phyloP scores from a whole-genome alignment of 1,140 invertebrate genomes.

The Ditylenchus dipsaci region DNA sequence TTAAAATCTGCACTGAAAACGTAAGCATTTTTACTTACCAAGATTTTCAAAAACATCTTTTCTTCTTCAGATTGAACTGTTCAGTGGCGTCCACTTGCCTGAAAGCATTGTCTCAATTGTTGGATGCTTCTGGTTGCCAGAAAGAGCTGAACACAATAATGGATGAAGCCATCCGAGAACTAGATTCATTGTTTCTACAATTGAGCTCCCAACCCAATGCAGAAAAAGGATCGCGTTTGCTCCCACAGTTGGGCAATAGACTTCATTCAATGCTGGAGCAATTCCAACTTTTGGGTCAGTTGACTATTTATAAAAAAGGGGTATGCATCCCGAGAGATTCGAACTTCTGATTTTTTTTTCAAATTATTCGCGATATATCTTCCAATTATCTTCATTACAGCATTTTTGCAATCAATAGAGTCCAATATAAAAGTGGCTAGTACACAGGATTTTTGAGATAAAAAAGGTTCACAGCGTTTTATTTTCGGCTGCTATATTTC shows the following conservation, averaged over 20 bases:
- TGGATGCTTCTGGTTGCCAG: constrained; percentile 28
- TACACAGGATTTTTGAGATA: too few species aligned
- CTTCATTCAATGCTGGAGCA: constrained; percentile 51
- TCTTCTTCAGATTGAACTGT: constrained; percentile 9
- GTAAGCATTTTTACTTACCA: too few species aligned
- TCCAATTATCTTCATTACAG: too few species aligned
- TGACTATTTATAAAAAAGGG: background rate
- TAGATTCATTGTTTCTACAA: constrained; percentile 47
- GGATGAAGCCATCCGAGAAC: constrained; percentile 34
- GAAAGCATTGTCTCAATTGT: constrained; percentile 14
- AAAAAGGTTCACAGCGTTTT: too few species aligned
- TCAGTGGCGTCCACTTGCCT: background rate
- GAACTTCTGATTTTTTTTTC: too few species aligned
- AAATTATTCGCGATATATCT: too few species aligned
- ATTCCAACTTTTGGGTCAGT: constrained; percentile 47
- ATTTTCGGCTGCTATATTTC: too few species aligned
- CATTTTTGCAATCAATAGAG: too few species aligned
- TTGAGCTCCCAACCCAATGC: constrained; percentile 20
- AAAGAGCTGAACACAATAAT: constrained; percentile 42
- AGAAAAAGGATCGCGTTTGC: constrained; percentile 26
- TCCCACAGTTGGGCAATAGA: constrained; percentile 31
- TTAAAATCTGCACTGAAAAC: constrained; percentile 31
- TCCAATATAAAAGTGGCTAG: too few species aligned
- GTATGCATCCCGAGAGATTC: background rate
- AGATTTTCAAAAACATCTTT: too few species aligned